Evolutionary conservation across 2,797 vertebrate species (phyloP).

Genomic region (Labeo calbasu): DNA sequence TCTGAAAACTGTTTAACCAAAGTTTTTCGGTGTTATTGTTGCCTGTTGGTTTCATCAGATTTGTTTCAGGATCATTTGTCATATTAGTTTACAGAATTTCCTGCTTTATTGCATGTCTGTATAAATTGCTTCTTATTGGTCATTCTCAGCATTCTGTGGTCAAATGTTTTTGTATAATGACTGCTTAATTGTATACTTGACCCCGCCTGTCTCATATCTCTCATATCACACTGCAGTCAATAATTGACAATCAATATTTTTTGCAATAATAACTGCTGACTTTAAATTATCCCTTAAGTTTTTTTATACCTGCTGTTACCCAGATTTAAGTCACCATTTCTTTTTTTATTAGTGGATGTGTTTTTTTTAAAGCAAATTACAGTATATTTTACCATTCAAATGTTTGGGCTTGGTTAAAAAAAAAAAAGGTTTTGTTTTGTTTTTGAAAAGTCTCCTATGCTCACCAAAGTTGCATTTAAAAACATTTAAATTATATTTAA

Average conservation of each 20-base stretch:
- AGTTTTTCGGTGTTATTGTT: neutral
- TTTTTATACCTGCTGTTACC: too few species aligned
- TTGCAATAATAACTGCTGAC: too few species aligned
- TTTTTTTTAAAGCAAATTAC: neutral
- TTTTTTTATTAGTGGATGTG: too few species aligned
- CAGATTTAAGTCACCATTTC: too few species aligned
- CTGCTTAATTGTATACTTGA: too few species aligned
- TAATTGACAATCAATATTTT: too few species aligned
- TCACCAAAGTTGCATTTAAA: neutral
- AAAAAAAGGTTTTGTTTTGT: neutral
- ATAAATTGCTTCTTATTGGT: neutral
- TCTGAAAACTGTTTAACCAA: neutral
- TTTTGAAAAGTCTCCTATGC: neutral
- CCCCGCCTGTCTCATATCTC: neutral
- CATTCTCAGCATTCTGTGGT: neutral
- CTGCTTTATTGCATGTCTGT: neutral
- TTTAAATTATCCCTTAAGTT: too few species aligned
- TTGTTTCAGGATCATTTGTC: neutral
- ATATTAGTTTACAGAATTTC: neutral
- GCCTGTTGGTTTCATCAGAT: slow-evolving; percentile 11
- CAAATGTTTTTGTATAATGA: neutral
- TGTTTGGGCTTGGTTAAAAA: neutral
- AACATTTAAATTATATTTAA: too few species aligned
- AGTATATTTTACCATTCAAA: neutral
- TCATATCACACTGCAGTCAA: neutral